Percentiles rank a stretch among this genome's conserved stretches.
Conservation (phyloP, 2,888 invertebrate species). For the Tridacna gigas region DNA sequence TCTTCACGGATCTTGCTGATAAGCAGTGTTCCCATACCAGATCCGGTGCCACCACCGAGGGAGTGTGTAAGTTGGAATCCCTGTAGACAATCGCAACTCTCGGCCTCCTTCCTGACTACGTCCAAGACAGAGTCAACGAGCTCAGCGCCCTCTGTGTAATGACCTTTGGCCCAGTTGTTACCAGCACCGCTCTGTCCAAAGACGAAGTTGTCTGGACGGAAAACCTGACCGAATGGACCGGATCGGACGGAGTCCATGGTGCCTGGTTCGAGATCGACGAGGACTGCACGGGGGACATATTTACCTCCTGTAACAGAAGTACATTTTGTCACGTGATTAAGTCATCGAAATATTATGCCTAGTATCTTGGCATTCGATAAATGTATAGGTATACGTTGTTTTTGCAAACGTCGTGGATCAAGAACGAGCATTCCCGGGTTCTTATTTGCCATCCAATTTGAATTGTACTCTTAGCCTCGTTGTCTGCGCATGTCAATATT, state of each 20-base stretch:
- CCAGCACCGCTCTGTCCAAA: slow-evolving; percentile 90
- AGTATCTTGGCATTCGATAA: no score
- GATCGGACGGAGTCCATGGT: slow-evolving; percentile 98
- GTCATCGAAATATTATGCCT: no score
- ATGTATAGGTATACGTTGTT: no score
- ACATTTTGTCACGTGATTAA: no score
- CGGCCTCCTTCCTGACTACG: slow-evolving; percentile 82
- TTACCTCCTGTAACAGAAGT: slow-evolving; percentile 87
- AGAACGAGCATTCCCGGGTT: no score
- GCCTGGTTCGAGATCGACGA: slow-evolving; percentile 97
- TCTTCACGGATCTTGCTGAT: slow-evolving; percentile 97
- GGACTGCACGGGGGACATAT: slow-evolving; percentile 96
- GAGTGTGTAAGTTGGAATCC: slow-evolving; percentile 87
- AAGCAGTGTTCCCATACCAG: slow-evolving; percentile 95
- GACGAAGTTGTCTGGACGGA: slow-evolving; percentile 95
- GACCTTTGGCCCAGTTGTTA: slow-evolving; percentile 92
- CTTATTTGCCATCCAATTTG: no score
- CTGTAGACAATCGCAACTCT: slow-evolving; percentile 82
- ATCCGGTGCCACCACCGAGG: slow-evolving; percentile 94
- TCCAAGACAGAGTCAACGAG: slow-evolving; percentile 82
- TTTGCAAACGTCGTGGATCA: no score
- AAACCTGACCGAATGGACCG: slow-evolving; percentile 93
- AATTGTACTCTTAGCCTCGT: no score
- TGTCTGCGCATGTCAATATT: no score
- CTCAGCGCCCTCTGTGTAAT: slow-evolving; percentile 94